A percentile compares a stretch with the other conserved stretches of the same genome.
phyloP scores from a whole-genome alignment of 2,888 invertebrate genomes.

The Azorinus chamasolen region DNA sequence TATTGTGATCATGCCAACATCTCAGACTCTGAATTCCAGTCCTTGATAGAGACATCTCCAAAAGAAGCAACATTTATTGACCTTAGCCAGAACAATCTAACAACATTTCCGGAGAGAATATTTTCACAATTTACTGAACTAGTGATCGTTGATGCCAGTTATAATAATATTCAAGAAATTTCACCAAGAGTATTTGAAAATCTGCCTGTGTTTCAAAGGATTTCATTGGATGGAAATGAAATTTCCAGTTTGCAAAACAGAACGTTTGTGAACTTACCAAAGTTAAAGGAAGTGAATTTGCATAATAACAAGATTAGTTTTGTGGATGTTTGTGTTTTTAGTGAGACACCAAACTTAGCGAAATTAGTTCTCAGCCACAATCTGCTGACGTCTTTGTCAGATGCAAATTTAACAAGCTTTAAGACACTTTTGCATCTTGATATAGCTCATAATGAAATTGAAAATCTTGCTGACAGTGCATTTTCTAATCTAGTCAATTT shows the following conservation, averaged over 20 bases:
- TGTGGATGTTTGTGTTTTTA: slow-evolving; percentile 61
- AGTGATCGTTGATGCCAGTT: slow-evolving; percentile 57
- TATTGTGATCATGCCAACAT: slow-evolving; percentile 72
- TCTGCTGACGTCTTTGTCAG: slow-evolving; percentile 45
- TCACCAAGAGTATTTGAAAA: slow-evolving; percentile 47
- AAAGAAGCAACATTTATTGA: slow-evolving; percentile 71
- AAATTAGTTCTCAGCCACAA: slow-evolving; percentile 63
- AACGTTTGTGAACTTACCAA: slow-evolving; percentile 54
- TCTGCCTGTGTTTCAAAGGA: slow-evolving; percentile 58
- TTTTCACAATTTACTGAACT: slow-evolving; percentile 64
- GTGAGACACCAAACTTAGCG: slow-evolving; percentile 47
- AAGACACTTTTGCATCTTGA: slow-evolving; percentile 55
- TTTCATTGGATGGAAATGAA: slow-evolving; percentile 63
- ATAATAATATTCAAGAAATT: slow-evolving; percentile 62
- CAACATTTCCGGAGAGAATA: slow-evolving; percentile 40
- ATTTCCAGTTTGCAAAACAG: slow-evolving; percentile 48
- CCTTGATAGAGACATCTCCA: slow-evolving; percentile 57
- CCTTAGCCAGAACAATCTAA: slow-evolving; percentile 66
- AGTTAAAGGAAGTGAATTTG: slow-evolving; percentile 59
- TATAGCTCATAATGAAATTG: slow-evolving; percentile 66
- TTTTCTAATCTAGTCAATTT: slow-evolving; percentile 59
- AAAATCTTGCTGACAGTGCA: slow-evolving; percentile 41
- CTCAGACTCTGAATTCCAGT: slow-evolving; percentile 49
- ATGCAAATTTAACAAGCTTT: slow-evolving; percentile 56
- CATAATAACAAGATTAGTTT: slow-evolving; percentile 58